These are phyloP conservation scores for Falco novaeseelandiae DNA, from an alignment of 2,797 vertebrate genomes.

Conservation along the genomic window DNA sequence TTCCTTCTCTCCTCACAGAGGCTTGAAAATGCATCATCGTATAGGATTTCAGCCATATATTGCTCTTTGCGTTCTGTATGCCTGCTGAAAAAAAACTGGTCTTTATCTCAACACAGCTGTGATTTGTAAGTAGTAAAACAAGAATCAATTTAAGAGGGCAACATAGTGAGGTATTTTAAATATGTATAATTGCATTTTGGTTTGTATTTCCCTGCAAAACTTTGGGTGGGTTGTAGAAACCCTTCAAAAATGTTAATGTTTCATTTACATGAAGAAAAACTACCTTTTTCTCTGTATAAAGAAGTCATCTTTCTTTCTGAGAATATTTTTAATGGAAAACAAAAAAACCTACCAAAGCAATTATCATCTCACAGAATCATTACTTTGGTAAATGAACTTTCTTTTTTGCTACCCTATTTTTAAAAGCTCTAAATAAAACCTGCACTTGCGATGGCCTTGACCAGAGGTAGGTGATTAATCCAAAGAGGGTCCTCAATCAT, in stretches of 20 bases:
- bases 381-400: neutral
- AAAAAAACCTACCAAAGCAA: neutral
- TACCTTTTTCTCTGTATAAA: neutral
- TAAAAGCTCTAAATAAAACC: neutral
- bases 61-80: neutral
- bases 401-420: neutral
- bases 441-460: neutral
- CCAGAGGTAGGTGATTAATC: neutral
- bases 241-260: neutral
- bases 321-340: neutral
- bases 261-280: neutral
- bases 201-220: neutral
- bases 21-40: neutral
- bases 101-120: neutral
- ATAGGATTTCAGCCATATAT: neutral
- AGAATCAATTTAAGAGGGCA: neutral
- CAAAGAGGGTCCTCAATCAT: neutral
- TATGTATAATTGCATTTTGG: neutral
- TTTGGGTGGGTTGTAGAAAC: neutral
- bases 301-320: neutral
- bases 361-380: neutral
- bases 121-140: neutral
- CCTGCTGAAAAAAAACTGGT: neutral
- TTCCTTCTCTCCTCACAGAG: neutral
- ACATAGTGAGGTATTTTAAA: neutral